A percentile compares a stretch with the other conserved stretches of the same genome.
phyloP scores from a whole-genome alignment of 2,888 invertebrate genomes.

The Lasioglossum zephyrum region DNA sequence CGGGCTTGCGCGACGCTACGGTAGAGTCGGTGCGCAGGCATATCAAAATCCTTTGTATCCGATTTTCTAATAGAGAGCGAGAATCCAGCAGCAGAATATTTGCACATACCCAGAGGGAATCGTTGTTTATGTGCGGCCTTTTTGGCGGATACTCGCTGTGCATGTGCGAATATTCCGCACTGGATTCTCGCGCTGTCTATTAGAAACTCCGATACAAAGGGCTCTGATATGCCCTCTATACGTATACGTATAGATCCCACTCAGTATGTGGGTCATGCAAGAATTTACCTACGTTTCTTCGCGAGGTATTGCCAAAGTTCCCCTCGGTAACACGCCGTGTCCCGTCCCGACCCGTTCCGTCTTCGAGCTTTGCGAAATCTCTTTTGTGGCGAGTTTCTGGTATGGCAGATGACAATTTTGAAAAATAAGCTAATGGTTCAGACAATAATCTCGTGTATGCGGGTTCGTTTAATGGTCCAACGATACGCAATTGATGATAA shows the following conservation, averaged over 20 bases:
- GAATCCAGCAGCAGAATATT: conserved; percentile 1
- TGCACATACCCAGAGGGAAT: conserved; percentile 7
- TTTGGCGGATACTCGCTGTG: conserved; percentile 5
- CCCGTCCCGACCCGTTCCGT: not conserved
- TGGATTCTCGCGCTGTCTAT: conserved; percentile 1
- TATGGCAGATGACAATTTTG: not conserved
- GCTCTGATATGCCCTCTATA: not conserved
- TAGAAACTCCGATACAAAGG: conserved; percentile 8
- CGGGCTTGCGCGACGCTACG: not conserved
- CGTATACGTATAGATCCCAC: not conserved
- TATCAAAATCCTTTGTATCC: conserved; percentile 13
- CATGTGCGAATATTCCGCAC: conserved; percentile 6
- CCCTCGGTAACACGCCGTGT: not conserved
- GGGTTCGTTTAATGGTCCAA: not conserved
- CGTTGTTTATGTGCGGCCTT: conserved; percentile 9
- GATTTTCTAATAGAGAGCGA: not conserved
- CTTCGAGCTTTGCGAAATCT: not conserved
- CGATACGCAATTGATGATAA: not conserved
- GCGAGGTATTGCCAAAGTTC: not conserved
- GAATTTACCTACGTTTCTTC: conserved; percentile 6
- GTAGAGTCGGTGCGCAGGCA: not conserved
- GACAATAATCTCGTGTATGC: not conserved
- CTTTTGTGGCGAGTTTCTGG: not conserved
- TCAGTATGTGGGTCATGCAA: not conserved
- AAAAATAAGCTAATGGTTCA: not conserved